These are phyloP conservation scores for Campoletis sonorensis DNA, from an alignment of 1,140 invertebrate species.

Conservation along the genomic window DNA sequence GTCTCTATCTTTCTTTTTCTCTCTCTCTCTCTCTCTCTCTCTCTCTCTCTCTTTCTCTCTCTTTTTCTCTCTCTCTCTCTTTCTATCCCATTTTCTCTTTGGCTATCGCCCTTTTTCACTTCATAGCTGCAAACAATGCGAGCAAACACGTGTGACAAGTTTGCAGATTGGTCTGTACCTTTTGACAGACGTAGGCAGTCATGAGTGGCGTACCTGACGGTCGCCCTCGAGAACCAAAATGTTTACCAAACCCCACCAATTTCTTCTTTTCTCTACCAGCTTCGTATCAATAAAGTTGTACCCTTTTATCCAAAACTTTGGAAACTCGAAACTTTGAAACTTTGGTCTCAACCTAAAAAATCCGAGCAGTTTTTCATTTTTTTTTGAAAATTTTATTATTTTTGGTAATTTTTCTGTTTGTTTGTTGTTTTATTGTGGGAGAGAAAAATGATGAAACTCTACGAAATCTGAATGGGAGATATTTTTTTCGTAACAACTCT, in stretches of 20 bases:
- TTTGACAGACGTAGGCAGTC: not conserved
- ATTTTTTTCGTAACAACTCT: too few species aligned
- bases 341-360: too few species aligned
- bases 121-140: slow-evolving; percentile 20
- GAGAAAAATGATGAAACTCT: too few species aligned
- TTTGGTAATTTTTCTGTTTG: too few species aligned
- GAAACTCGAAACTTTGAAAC: too few species aligned
- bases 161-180: not conserved
- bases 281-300: too few species aligned
- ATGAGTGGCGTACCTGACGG: not conserved
- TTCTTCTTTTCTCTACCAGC: not conserved
- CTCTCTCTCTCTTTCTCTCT: not conserved
- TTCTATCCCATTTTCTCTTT: not conserved
- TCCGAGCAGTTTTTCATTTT: too few species aligned
- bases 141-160: slow-evolving; percentile 8
- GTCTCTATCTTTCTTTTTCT: not conserved
- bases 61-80: too few species aligned
- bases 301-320: too few species aligned
- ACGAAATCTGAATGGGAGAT: too few species aligned
- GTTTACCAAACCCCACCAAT: not conserved
- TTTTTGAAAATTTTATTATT: too few species aligned
- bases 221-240: not conserved
- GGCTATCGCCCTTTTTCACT: slow-evolving; percentile 1
- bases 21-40: not conserved
- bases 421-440: too few species aligned